phyloP scores from a whole-genome alignment of 2,797 vertebrate genomes.

The Staurois parvus region DNA sequence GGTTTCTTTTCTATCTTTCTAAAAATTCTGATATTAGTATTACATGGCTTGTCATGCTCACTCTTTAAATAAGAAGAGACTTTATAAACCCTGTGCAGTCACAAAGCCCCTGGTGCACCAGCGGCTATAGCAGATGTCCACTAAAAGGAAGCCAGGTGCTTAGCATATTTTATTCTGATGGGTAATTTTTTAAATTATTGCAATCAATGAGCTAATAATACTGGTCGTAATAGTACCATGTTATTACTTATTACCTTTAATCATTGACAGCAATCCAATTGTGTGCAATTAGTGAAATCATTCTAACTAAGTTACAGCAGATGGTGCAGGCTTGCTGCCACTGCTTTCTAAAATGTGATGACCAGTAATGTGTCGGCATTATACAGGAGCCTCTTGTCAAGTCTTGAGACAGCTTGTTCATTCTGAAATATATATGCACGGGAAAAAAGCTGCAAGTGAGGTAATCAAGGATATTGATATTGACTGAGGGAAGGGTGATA shows the following conservation, averaged over 20 bases:
- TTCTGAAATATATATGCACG: neutral
- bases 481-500: neutral
- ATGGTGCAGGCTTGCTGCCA: conserved; percentile 80
- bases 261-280: conserved; percentile 91
- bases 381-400: conserved; percentile 48
- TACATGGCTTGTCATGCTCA: neutral
- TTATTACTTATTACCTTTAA: conserved; percentile 89
- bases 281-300: conserved; percentile 90
- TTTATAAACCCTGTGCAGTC: conserved; percentile 62
- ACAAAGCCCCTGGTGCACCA: conserved; percentile 73
- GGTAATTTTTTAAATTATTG: conserved; percentile 93
- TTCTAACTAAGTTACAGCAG: conserved; percentile 86
- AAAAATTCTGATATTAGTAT: neutral
- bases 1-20: no score
- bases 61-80: neutral
- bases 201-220: conserved; percentile 95
- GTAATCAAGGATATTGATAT: conserved; percentile 1
- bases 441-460: neutral
- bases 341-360: neutral
- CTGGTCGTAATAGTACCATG: conserved; percentile 84
- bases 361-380: conserved; percentile 21
- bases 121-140: conserved; percentile 80
- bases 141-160: conserved; percentile 86
- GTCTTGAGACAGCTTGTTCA: neutral
- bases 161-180: conserved; percentile 85